These are phyloP conservation scores for Ophioninae sp. DNA, from an alignment of 2,888 invertebrate genomes.

Conservation along the genomic window DNA sequence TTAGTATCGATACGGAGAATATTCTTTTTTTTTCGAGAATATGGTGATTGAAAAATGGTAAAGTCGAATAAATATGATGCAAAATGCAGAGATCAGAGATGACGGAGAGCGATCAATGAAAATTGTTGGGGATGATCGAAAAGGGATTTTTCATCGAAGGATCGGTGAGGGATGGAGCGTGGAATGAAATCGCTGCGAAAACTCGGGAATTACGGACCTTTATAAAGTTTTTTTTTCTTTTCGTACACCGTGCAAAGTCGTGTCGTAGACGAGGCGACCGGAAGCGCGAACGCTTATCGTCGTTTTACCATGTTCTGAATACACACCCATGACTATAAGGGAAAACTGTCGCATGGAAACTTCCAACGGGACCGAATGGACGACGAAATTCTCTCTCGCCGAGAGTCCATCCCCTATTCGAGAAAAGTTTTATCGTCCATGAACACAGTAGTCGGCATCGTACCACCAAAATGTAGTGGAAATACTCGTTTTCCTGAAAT, in stretches of 20 bases:
- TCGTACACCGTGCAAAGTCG: slow-evolving; percentile 11
- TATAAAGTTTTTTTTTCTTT: slow-evolving; percentile 42
- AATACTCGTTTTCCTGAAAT: slow-evolving; percentile 12
- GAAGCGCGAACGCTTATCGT: slow-evolving; percentile 54
- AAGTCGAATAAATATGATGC: slow-evolving; percentile 21
- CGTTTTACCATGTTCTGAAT: slow-evolving; percentile 44
- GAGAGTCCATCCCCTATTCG: slow-evolving; percentile 26
- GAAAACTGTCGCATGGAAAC: slow-evolving; percentile 49
- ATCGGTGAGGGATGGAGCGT: not conserved
- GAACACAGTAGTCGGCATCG: slow-evolving; percentile 47
- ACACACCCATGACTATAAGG: slow-evolving; percentile 29
- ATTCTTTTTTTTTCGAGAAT: not conserved
- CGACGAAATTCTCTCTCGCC: slow-evolving; percentile 35
- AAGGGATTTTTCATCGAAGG: not conserved
- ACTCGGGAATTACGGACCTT: slow-evolving; percentile 60
- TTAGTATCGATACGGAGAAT: too few species aligned
- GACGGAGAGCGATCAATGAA: not conserved
- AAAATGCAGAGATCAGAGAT: slow-evolving; percentile 1
- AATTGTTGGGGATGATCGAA: not conserved
- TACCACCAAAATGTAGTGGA: slow-evolving; percentile 34
- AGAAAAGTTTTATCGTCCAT: slow-evolving; percentile 59
- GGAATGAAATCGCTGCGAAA: slow-evolving; percentile 49
- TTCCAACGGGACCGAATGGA: slow-evolving; percentile 45
- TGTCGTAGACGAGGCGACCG: slow-evolving; percentile 35
- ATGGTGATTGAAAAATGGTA: not conserved